phyloP scores from a whole-genome alignment of 2,797 vertebrate genomes.

The Girardinus metallicus region DNA sequence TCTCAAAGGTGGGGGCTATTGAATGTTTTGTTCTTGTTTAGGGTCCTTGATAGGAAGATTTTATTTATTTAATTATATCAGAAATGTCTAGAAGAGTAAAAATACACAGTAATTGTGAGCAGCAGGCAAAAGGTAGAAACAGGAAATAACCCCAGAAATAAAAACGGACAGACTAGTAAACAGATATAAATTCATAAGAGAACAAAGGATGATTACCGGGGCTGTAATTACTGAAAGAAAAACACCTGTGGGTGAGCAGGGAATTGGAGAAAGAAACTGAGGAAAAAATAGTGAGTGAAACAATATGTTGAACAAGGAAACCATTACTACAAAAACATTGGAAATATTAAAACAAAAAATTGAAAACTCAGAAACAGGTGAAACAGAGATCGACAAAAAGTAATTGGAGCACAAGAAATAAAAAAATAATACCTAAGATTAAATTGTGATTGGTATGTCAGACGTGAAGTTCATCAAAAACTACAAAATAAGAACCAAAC shows the following conservation, averaged over 20 bases:
- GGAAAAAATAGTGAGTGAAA: background rate
- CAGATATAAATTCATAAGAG: background rate
- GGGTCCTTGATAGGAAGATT: background rate
- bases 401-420: background rate
- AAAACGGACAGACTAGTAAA: background rate
- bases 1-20: background rate
- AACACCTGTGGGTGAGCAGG: background rate
- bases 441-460: background rate
- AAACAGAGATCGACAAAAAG: background rate
- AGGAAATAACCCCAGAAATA: background rate
- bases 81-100: background rate
- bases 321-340: background rate
- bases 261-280: background rate
- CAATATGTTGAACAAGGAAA: background rate
- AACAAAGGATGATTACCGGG: background rate
- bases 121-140: background rate
- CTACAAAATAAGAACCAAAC: too few relatives aligned
- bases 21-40: background rate
- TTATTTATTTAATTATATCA: background rate
- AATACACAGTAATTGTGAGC: background rate
- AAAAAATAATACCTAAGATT: background rate
- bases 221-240: background rate
- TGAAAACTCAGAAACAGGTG: background rate
- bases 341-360: background rate
- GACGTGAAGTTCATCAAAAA: background rate